phyloP scores from a whole-genome alignment of 1,140 invertebrate species.

The Harpegnathos saltator region DNA sequence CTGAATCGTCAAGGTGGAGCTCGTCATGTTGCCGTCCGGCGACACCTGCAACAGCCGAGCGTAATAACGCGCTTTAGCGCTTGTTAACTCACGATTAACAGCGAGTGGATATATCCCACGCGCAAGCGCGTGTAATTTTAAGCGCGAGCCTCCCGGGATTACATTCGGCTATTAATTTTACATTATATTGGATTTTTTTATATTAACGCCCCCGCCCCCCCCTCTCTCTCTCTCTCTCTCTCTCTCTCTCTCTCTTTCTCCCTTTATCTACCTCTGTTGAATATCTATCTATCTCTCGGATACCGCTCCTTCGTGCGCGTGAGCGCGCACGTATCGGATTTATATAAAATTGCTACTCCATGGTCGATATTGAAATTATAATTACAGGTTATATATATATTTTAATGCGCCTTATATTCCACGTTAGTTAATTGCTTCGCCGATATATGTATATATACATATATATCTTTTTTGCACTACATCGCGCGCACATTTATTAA shows the following conservation, averaged over 20 bases:
- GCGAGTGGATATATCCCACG: neutral
- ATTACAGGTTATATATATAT: conserved; percentile 29
- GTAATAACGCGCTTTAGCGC: neutral
- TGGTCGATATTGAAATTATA: conserved; percentile 33
- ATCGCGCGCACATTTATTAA: conserved; percentile 13
- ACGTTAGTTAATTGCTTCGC: conserved; percentile 35
- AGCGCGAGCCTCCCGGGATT: neutral
- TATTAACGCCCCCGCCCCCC: neutral
- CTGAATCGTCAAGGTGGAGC: conserved; percentile 91
- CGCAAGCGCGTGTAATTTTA: neutral
- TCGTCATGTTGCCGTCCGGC: conserved; percentile 92
- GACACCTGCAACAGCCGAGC: conserved; percentile 87
- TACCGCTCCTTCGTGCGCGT: neutral
- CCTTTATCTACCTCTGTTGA: no score
- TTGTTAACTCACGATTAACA: conserved; percentile 1
- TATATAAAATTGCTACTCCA: conserved; percentile 12
- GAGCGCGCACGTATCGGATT: neutral
- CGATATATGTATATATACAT: conserved; percentile 4
- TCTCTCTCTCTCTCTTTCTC: no score
- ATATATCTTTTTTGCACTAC: neutral
- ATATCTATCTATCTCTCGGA: neutral
- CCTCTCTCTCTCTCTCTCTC: no score
- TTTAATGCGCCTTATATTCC: conserved; percentile 44
- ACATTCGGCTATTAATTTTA: neutral
- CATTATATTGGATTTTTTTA: neutral